Evolutionary conservation across 2,888 invertebrate species (phyloP), one percentile per base, ranked within the genome.

Genomic region (Drosophila nr. perissopoda): DNA sequence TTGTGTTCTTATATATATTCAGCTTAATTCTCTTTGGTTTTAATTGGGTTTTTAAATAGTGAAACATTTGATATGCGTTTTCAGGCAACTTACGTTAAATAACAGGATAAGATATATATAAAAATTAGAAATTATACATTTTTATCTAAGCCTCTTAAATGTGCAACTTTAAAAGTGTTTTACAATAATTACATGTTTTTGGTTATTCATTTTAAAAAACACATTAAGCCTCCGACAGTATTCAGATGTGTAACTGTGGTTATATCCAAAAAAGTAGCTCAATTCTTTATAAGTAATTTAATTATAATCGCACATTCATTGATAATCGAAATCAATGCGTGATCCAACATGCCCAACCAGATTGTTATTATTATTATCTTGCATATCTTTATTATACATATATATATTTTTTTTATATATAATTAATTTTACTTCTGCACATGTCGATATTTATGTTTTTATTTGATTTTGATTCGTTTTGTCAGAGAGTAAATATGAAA

Each of bases 261-360:
- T 25, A 54, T 62, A 36, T n/a, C 16, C 4, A 51, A 56, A 13
- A 38, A 56, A 29, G 40, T 45, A 54, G 59, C 49, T 64, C 45
- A 56, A 62, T 75, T 66, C 54, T 67, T 59, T 8, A 31, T 57
- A 78, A 62, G 76, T 82, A 82, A 87, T 89, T 76, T 74, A 80
- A 80, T 82, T 78, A 82, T 87, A 89, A 89, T 86, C 80, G 87
- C 75, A 67, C 71, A 76, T 78, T 76, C 71, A 74, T 78, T 71
- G 69, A 63, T 57, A 59, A 72, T 58, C 60, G 76, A 83, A 87
- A 87, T 89, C 85, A 85, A 66, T 74, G 80, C 69, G 58, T 63
- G 67, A 29, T 13, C 59, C 64, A 61, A 56, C 69, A 81, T 64
- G 75, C 68, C 70, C 76, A 70, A 71, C 57, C 78, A 76, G 76